These are phyloP conservation scores for Tuta absoluta DNA, from an alignment of 2,888 invertebrate genomes.

Conservation along the genomic window DNA sequence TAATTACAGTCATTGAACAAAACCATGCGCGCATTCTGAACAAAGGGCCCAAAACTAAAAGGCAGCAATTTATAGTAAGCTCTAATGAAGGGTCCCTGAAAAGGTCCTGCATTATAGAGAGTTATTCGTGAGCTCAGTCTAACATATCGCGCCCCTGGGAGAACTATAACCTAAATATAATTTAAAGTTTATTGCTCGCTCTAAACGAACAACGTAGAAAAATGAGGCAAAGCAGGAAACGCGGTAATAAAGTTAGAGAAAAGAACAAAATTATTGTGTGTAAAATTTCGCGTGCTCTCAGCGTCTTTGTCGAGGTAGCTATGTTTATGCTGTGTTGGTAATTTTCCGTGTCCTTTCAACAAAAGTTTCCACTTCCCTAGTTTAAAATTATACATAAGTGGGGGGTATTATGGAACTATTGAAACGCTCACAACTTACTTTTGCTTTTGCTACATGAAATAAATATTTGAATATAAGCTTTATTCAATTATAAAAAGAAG, in stretches of 20 bases:
- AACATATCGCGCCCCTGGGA: slow-evolving; percentile 42
- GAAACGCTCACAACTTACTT: background rate
- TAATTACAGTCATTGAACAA: slow-evolving; percentile 24
- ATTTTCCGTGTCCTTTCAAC: background rate
- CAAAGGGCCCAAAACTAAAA: slow-evolving; percentile 36
- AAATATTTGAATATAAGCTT: background rate
- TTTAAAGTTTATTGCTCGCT: slow-evolving; percentile 49
- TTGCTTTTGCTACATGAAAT: background rate
- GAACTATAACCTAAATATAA: slow-evolving; percentile 54
- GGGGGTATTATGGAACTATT: too few relatives aligned
- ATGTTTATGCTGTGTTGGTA: slow-evolving; percentile 7
- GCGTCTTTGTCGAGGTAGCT: slow-evolving; percentile 9
- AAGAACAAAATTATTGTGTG: slow-evolving; percentile 19
- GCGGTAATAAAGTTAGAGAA: slow-evolving; percentile 20
- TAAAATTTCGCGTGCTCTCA: slow-evolving; percentile 18
- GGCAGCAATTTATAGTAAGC: slow-evolving; percentile 52
- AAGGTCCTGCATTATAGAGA: slow-evolving; percentile 48
- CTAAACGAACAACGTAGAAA: slow-evolving; percentile 38
- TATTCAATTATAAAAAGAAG: too few relatives aligned
- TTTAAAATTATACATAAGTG: background rate
- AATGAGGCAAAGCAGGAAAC: slow-evolving; percentile 32
- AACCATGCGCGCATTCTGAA: slow-evolving; percentile 27
- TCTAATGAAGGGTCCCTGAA: slow-evolving; percentile 53
- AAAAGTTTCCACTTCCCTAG: background rate
- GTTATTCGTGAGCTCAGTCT: slow-evolving; percentile 39